phyloP scores from a whole-genome alignment of 2,797 vertebrate species.

The Lepus oiostolus region DNA sequence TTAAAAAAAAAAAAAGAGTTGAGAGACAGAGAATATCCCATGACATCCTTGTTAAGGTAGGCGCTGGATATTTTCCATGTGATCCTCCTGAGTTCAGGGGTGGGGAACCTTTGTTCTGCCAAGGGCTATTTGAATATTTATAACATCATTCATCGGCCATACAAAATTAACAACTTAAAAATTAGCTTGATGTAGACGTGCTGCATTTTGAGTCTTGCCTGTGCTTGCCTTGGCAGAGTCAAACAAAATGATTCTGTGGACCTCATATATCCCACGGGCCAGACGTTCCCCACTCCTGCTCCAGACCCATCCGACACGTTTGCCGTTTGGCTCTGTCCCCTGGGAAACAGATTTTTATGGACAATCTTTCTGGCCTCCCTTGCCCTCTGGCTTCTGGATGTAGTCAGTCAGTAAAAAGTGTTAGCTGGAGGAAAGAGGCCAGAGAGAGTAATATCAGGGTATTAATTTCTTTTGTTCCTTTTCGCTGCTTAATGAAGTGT shows the following conservation, averaged over 20 bases:
- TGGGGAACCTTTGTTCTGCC: too few species aligned
- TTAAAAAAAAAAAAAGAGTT: neutral
- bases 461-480: slow-evolving; percentile 13
- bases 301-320: neutral
- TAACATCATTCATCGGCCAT: too few species aligned
- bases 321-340: neutral
- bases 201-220: too few species aligned
- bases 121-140: too few species aligned
- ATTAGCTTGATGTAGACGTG: too few species aligned
- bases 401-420: neutral
- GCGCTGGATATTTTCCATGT: neutral
- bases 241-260: too few species aligned
- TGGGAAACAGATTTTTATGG: slow-evolving; percentile 13
- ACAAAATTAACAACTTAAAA: too few species aligned
- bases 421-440: neutral
- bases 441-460: neutral
- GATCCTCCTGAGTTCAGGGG: too few species aligned
- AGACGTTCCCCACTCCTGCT: neutral
- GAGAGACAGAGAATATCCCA: neutral
- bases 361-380: neutral
- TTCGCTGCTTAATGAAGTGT: neutral
- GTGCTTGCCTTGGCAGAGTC: too few species aligned
- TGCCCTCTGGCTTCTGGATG: neutral
- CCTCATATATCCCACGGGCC: too few species aligned
- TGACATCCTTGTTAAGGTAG: neutral